Evolutionary conservation across 2,888 invertebrate species (phyloP).

Genomic region (Thecocarcelia acutangulata): DNA sequence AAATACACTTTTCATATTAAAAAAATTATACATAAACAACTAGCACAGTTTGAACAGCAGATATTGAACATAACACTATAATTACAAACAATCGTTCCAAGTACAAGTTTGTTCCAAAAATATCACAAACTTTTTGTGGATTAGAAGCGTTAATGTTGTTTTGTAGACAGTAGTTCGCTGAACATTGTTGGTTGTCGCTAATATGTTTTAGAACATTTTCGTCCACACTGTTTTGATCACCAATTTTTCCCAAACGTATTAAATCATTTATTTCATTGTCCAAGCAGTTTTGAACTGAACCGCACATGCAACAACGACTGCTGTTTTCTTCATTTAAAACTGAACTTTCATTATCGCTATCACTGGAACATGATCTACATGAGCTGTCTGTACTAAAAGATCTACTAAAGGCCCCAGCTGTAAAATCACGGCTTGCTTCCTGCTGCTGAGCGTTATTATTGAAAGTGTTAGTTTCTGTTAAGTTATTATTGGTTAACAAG

Average conservation of each 20-base stretch:
- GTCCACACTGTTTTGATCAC: slow-evolving; percentile 14
- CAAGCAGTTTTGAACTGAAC: slow-evolving; percentile 42
- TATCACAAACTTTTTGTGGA: slow-evolving; percentile 73
- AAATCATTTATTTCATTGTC: slow-evolving; percentile 44
- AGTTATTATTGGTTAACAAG: slow-evolving; percentile 25
- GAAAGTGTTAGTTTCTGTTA: slow-evolving; percentile 5
- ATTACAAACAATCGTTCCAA: slow-evolving; percentile 77
- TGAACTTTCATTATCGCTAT: slow-evolving; percentile 63
- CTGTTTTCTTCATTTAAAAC: slow-evolving; percentile 7
- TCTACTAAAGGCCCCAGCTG: slow-evolving; percentile 13
- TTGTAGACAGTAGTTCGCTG: slow-evolving; percentile 28
- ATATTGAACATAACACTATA: slow-evolving; percentile 15
- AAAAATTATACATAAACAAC: not conserved
- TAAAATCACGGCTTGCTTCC: not conserved
- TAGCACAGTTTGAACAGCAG: not conserved
- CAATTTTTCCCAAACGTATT: slow-evolving; percentile 37
- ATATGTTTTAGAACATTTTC: slow-evolving; percentile 47
- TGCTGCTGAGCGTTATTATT: not conserved
- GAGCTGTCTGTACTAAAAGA: slow-evolving; percentile 68
- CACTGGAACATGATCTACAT: slow-evolving; percentile 68
- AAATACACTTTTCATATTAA: too few relatives aligned
- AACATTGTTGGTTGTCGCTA: slow-evolving; percentile 45
- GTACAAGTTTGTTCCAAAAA: slow-evolving; percentile 76
- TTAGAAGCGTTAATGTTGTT: slow-evolving; percentile 34
- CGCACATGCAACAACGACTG: slow-evolving; percentile 49